phyloP scores from a whole-genome alignment of 2,888 invertebrate species.

The Drosophila lacicola region DNA sequence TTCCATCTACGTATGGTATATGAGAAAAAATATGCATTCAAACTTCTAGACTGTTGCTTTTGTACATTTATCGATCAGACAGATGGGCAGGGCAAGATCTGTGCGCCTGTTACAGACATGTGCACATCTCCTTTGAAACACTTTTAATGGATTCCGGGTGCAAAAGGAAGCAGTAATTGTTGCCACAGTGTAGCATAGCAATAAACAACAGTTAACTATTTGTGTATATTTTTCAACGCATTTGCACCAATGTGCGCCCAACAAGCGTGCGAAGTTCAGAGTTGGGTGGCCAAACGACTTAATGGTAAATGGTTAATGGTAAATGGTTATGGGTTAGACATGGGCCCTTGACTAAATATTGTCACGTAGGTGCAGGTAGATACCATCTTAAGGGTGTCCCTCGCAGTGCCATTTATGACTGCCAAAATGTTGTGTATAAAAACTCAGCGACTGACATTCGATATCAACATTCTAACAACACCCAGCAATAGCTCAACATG shows the following conservation, averaged over 20 bases:
- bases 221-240: neutral
- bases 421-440: constrained; percentile 63
- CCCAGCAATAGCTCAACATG: constrained; percentile 67
- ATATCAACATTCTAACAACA: constrained; percentile 68
- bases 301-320: constrained; percentile 54
- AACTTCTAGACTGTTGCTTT: too few species aligned
- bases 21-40: too few species aligned
- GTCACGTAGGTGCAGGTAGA: constrained; percentile 60
- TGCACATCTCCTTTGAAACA: too few species aligned
- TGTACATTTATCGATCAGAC: too few species aligned
- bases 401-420: constrained; percentile 63
- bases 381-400: constrained; percentile 62
- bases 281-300: constrained; percentile 46
- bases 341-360: constrained; percentile 72
- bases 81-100: too few species aligned
- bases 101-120: too few species aligned
- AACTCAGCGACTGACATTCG: constrained; percentile 24
- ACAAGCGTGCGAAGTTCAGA: constrained; percentile 49
- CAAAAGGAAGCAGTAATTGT: neutral
- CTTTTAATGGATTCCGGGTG: too few species aligned
- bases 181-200: constrained; percentile 9
- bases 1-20: too few species aligned
- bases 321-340: constrained; percentile 63
- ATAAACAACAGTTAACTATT: neutral
- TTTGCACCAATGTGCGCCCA: constrained; percentile 27